phyloP scores from a whole-genome alignment of 2,113 vertebrate genomes.

The Sprattus sprattus region DNA sequence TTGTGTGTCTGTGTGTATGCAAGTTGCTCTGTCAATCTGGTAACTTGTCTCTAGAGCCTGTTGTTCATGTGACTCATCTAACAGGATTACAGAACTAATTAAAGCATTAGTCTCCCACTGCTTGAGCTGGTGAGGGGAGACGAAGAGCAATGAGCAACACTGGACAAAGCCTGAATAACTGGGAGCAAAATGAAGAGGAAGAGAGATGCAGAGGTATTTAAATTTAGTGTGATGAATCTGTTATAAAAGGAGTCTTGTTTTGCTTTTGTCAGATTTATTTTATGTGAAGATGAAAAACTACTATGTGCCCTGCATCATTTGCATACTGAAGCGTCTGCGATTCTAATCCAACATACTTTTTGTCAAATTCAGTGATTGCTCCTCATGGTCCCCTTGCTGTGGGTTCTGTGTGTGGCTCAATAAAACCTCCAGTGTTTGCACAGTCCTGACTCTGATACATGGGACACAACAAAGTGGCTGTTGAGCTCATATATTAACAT shows the following conservation, averaged over 20 bases:
- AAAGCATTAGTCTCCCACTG: not conserved
- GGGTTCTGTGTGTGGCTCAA: not conserved
- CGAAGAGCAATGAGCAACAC: not conserved
- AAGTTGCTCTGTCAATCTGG: not conserved
- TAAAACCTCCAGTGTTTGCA: not conserved
- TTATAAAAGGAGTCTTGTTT: not conserved
- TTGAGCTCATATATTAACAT: not conserved
- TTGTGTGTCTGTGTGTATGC: not conserved
- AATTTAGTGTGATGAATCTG: not conserved
- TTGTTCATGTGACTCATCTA: not conserved
- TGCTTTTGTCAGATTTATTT: not conserved
- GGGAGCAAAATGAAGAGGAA: not conserved
- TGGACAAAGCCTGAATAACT: not conserved
- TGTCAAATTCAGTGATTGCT: not conserved
- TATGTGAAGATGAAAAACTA: not conserved
- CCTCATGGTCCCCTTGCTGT: not conserved
- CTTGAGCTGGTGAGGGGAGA: not conserved
- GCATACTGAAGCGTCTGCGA: not conserved
- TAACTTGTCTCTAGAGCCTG: not conserved
- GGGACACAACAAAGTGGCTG: not conserved
- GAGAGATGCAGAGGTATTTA: not conserved
- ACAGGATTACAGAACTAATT: constrained; percentile 7
- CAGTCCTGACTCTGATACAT: not conserved
- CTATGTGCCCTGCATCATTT: not conserved
- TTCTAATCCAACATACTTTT: not conserved